Base-by-base conservation (phyloP, 2,888 invertebrate species). In the Pogonocherus hispidulus region DNA sequence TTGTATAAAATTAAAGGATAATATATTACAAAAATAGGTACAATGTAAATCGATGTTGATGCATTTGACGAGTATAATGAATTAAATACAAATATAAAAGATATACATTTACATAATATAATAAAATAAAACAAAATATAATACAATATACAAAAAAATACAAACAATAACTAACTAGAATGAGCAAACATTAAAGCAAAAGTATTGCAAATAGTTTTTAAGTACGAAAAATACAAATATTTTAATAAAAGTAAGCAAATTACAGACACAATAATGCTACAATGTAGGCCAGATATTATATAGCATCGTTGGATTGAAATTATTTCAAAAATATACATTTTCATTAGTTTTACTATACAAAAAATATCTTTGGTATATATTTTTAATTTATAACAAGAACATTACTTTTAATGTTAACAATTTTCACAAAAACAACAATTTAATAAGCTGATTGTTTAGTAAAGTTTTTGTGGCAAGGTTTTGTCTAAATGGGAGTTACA, bases 331-430 rank as follows among this genome's bases (percentile, higher is more conserved):
- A 82, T 84, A 83, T 83, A 83, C 81, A 82, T 77, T 81, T 78
- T 78, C 75, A 72, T 81, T 75, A 72, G 65, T 70, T 78, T 80
- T 75, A 82, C 80, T 83, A 82, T 82, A 84, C 83, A 84, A 84
- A 83, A 84, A 83, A 84, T 83, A 83, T 84, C 84, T 84, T 84
- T 84, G 84, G 84, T 84, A 84, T 84, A 81, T 81, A 81, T 79
- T 79, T 78, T 76, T 71, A 81, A 81, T 81, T 82, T 81, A 82
- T 83, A 84, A 84, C 83, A 81, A 82, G 79, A 80, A 80, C 78
- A 73, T 77, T 67, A 69, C 56, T 66, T 76, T 77, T 74, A 70
- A 64, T 69, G 59, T 71, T 73, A 80, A 79, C 80, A 80, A 79
- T 78, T 77, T 74, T 62, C 69, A 72, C 71, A 74, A 77, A 74